These are phyloP conservation scores for Pipistrellus pygmaeus DNA, from an alignment of 2,797 vertebrate genomes.

Conservation along the genomic window DNA sequence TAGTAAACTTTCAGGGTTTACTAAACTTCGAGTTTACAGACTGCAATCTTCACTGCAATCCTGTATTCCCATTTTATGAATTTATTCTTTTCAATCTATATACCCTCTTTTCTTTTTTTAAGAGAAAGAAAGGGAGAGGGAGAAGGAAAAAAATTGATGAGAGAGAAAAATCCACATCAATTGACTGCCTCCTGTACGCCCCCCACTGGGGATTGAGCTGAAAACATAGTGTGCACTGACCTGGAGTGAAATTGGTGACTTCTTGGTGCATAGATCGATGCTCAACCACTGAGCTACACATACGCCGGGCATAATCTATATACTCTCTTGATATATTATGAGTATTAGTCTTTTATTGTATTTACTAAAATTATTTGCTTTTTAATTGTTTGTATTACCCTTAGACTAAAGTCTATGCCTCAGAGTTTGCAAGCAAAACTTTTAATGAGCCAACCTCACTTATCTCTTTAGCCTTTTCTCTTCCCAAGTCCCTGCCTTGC, in stretches of 20 bases:
- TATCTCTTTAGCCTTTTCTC: conserved; percentile 38
- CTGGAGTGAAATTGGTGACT: neutral
- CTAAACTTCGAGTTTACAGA: conserved; percentile 44
- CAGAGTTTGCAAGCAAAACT: conserved; percentile 50
- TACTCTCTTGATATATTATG: conserved; percentile 52
- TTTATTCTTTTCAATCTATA: conserved; percentile 22
- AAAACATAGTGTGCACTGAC: neutral
- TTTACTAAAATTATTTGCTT: conserved; percentile 58
- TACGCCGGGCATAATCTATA: neutral
- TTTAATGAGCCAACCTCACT: conserved; percentile 62
- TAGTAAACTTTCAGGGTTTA: conserved; percentile 55
- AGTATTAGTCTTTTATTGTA: conserved; percentile 53
- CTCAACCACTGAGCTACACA: neutral
- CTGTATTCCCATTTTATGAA: conserved; percentile 51
- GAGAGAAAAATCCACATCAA: neutral
- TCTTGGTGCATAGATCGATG: neutral
- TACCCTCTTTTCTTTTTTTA: conserved; percentile 35
- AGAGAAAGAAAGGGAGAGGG: neutral
- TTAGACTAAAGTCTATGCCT: conserved; percentile 57
- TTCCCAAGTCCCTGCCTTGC: conserved; percentile 61
- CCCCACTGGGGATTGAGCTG: neutral
- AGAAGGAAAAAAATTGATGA: neutral
- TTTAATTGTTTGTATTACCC: conserved; percentile 43
- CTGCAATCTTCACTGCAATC: neutral
- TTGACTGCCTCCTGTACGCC: neutral